Evolutionary conservation across 2,888 invertebrate species (phyloP).

Genomic region (Camptogramma bilineatum): DNA sequence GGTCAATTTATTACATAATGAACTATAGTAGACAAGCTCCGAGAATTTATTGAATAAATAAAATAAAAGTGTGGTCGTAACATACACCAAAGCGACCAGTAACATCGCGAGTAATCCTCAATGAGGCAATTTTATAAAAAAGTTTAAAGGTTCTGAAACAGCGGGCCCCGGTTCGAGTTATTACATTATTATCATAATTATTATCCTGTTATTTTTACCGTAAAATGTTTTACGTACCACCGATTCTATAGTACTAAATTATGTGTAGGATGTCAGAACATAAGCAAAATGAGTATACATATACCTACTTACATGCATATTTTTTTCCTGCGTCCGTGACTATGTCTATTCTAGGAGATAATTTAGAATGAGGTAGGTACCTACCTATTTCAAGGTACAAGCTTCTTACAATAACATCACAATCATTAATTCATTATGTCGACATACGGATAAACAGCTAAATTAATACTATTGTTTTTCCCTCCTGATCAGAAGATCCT

Average conservation of each 20-base stretch:
- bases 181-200: slow-evolving; percentile 50
- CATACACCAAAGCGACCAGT: slow-evolving; percentile 21
- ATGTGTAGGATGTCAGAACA: not conserved
- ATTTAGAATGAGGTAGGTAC: no score
- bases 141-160: slow-evolving; percentile 56
- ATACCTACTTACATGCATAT: no score
- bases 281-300: not conserved
- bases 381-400: no score
- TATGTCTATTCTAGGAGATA: no score
- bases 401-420: no score
- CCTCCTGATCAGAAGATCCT: no score
- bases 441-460: no score
- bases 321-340: not conserved
- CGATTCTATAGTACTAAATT: not conserved
- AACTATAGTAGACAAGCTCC: slow-evolving; percentile 10
- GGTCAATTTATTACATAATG: slow-evolving; percentile 20
- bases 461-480: no score
- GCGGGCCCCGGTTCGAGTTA: slow-evolving; percentile 64
- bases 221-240: not conserved
- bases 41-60: slow-evolving; percentile 22
- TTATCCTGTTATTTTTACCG: slow-evolving; percentile 4
- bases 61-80: slow-evolving; percentile 21
- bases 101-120: slow-evolving; percentile 26
- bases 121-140: slow-evolving; percentile 26
- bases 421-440: no score